Conservation (phyloP, 2,797 vertebrate genomes). For the Muscicapa striata region DNA sequence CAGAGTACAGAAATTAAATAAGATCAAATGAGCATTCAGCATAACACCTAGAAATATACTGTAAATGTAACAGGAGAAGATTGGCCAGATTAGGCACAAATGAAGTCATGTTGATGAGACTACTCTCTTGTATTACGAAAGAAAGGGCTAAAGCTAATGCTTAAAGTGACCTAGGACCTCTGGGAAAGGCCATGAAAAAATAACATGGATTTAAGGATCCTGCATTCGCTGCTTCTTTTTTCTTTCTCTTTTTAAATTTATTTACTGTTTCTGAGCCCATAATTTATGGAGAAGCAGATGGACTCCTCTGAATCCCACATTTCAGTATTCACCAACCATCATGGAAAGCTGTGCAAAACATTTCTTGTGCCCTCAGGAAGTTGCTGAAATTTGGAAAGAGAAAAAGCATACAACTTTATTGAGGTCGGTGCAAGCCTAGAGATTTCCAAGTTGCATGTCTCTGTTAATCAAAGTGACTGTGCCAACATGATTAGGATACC, state of each 20-base stretch:
- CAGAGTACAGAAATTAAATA: neutral
- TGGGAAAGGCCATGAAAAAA: neutral
- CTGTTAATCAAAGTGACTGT: slow-evolving; percentile 71
- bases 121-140: neutral
- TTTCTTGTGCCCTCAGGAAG: slow-evolving; percentile 26
- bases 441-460: slow-evolving; percentile 44
- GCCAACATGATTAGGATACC: slow-evolving; percentile 67
- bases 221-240: neutral
- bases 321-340: neutral
- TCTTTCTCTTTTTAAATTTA: neutral
- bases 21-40: neutral
- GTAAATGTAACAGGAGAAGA: neutral
- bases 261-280: neutral
- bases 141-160: neutral
- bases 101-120: neutral
- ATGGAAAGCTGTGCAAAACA: neutral
- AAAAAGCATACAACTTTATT: slow-evolving; percentile 60
- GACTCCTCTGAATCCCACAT: neutral
- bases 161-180: neutral
- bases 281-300: neutral
- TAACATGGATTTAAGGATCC: neutral
- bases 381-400: slow-evolving; percentile 14
- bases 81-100: neutral
- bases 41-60: neutral
- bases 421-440: slow-evolving; percentile 57